Conservation (phyloP, 2,888 invertebrate species). For the Campoplex capitator region DNA sequence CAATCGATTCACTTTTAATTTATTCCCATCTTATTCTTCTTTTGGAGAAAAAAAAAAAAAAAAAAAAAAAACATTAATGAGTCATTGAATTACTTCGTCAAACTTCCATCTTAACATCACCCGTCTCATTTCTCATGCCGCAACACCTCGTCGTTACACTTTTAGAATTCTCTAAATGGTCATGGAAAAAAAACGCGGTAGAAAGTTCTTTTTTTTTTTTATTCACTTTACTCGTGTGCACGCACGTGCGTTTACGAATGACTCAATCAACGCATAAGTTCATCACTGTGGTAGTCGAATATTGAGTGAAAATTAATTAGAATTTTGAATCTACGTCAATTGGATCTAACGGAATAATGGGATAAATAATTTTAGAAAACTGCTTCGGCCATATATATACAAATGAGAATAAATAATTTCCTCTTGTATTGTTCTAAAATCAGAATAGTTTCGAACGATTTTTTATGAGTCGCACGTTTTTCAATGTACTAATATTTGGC, state of each 20-base stretch:
- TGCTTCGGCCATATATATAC: not conserved
- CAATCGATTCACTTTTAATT: not conserved
- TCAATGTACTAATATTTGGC: not conserved
- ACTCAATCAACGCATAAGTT: not conserved
- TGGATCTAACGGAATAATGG: not conserved
- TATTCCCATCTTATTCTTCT: not conserved
- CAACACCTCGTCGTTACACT: conserved; percentile 36
- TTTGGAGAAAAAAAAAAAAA: not conserved
- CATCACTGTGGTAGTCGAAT: not conserved
- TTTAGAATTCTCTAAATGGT: conserved; percentile 33
- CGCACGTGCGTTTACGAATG: not conserved
- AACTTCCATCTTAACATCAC: not conserved
- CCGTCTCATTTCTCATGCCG: not conserved
- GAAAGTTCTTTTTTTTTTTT: conserved; percentile 32
- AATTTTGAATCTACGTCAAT: not conserved
- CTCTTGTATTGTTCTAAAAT: not conserved
- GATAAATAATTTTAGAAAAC: not conserved
- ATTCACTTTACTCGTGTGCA: conserved; percentile 19
- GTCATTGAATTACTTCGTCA: no score
- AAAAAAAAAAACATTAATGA: no score
- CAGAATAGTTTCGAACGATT: not conserved
- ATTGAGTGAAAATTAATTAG: not conserved
- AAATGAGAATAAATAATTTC: not conserved
- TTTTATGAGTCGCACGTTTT: conserved; percentile 5
- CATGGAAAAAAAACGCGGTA: conserved; percentile 8